Percentiles rank a stretch among this genome's conserved stretches.
phyloP scores from a whole-genome alignment of 2,113 vertebrate genomes.

The Calyptommatus sinebrachiatus region DNA sequence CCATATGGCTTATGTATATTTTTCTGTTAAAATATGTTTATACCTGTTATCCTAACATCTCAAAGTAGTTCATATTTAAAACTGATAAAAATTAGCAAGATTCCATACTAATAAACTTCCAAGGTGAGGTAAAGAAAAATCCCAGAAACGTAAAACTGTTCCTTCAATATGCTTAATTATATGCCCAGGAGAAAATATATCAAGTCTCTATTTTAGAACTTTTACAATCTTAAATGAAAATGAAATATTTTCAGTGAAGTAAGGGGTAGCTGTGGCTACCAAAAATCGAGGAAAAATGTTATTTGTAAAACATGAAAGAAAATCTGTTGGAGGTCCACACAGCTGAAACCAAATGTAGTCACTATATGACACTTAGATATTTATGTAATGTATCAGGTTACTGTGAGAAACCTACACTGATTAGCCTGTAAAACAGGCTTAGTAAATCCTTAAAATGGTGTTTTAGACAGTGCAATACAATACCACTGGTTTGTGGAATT shows the following conservation, averaged over 20 bases:
- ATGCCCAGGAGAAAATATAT: neutral
- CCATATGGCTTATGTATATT: too few species aligned
- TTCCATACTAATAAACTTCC: too few species aligned
- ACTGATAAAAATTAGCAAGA: too few species aligned
- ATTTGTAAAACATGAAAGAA: slow-evolving; percentile 66
- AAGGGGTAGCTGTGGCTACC: slow-evolving; percentile 56
- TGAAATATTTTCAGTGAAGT: slow-evolving; percentile 31
- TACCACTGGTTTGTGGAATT: slow-evolving; percentile 41
- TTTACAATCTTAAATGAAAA: neutral
- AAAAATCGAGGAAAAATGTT: slow-evolving; percentile 46
- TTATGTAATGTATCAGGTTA: slow-evolving; percentile 56
- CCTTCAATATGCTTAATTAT: neutral
- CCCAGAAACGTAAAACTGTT: too few species aligned
- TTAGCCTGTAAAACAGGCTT: slow-evolving; percentile 61
- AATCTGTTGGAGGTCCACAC: slow-evolving; percentile 54
- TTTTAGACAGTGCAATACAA: slow-evolving; percentile 54
- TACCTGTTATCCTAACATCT: too few species aligned
- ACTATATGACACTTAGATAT: slow-evolving; percentile 58
- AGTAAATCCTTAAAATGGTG: slow-evolving; percentile 64
- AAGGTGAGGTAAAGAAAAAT: too few species aligned
- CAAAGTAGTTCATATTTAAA: too few species aligned
- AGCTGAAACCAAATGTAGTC: slow-evolving; percentile 52
- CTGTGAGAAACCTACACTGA: slow-evolving; percentile 59
- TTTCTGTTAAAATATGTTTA: too few species aligned
- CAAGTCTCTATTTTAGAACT: neutral